Evolutionary conservation across 2,113 vertebrate species (phyloP).

Genomic region (Bubo blakistoni): DNA sequence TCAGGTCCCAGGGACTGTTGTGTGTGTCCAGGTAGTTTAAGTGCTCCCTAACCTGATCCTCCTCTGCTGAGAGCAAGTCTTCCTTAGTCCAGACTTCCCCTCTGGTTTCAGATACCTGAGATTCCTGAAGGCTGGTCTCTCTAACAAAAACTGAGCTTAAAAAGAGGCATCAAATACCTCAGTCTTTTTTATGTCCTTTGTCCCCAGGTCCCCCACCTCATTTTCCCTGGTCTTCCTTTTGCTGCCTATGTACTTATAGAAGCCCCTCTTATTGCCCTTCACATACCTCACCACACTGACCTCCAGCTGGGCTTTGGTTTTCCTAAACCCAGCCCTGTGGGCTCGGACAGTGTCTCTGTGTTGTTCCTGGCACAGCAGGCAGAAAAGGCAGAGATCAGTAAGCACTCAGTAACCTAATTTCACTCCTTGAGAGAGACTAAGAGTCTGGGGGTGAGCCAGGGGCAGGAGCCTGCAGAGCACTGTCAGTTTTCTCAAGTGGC

Average conservation of each 20-base stretch:
- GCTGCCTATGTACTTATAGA: neutral
- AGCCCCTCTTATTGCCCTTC: neutral
- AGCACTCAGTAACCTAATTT: neutral
- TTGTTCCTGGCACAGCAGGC: neutral
- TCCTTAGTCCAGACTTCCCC: neutral
- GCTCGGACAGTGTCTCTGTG: fast-evolving
- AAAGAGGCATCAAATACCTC: neutral
- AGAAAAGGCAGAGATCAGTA: neutral
- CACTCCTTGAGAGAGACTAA: neutral
- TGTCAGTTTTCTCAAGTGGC: fast-evolving
- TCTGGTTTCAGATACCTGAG: neutral
- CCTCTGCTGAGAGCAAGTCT: neutral
- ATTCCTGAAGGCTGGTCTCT: neutral
- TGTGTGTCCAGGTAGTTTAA: neutral
- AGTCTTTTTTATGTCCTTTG: neutral
- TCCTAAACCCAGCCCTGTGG: neutral
- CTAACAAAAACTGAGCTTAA: neutral
- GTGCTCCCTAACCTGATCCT: neutral
- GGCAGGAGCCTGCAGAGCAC: neutral
- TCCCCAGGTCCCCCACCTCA: neutral
- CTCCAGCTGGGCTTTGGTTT: neutral
- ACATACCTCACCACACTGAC: neutral
- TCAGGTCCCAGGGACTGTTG: neutral
- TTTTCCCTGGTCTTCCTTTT: neutral
- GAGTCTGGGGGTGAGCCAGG: neutral